phyloP scores from a whole-genome alignment of 2,888 invertebrate species.

The Agonopterix arenella region DNA sequence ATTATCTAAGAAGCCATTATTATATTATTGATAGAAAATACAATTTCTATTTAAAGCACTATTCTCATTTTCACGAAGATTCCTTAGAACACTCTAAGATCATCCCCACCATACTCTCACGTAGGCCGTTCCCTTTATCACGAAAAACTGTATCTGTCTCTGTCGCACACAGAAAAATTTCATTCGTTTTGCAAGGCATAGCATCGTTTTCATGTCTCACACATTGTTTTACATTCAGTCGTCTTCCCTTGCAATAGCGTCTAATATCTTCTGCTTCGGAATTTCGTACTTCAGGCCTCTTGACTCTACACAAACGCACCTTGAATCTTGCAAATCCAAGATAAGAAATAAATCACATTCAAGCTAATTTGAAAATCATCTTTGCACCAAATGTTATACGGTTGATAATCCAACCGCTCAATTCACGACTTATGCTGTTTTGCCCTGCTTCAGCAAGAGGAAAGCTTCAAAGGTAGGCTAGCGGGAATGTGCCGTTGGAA shows the following conservation, averaged over 20 bases:
- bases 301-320: slow-evolving; percentile 16
- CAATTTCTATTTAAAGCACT: slow-evolving; percentile 18
- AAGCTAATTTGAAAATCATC: too few relatives aligned
- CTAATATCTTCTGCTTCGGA: slow-evolving; percentile 15
- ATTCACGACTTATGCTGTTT: too few relatives aligned
- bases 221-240: slow-evolving; percentile 22
- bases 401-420: too few relatives aligned
- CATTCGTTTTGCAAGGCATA: slow-evolving; percentile 47
- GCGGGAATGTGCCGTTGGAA: slow-evolving; percentile 56
- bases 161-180: slow-evolving; percentile 64
- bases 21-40: slow-evolving; percentile 5
- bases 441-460: slow-evolving; percentile 10
- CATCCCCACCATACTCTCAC: slow-evolving; percentile 58
- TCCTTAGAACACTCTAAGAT: slow-evolving; percentile 66
- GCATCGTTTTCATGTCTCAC: slow-evolving; percentile 40
- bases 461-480: slow-evolving; percentile 69
- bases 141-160: slow-evolving; percentile 64
- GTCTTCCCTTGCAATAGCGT: slow-evolving; percentile 16
- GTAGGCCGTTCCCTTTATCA: slow-evolving; percentile 72
- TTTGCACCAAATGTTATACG: too few relatives aligned
- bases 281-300: slow-evolving; percentile 24
- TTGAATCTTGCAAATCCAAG: slow-evolving; percentile 5
- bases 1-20: background rate
- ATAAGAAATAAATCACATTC: too few relatives aligned
- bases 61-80: slow-evolving; percentile 35